Evolutionary conservation across 2,888 invertebrate genomes (phyloP).

Genomic region (Ditula angustiorana): DNA sequence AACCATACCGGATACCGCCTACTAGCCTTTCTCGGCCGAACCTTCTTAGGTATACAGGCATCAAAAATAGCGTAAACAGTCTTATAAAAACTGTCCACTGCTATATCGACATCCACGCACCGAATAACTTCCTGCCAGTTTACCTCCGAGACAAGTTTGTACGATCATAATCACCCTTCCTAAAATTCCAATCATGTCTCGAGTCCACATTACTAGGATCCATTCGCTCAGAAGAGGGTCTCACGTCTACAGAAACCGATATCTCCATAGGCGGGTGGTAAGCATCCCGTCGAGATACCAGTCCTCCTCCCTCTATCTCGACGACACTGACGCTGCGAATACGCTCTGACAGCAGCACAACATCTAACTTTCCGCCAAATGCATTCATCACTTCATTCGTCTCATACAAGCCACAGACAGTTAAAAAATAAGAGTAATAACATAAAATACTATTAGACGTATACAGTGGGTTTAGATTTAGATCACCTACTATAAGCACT

Average conservation of each 20-base stretch:
- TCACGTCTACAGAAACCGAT: not conserved
- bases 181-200: not conserved
- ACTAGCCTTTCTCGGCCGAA: not conserved
- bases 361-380: not conserved
- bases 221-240: not conserved
- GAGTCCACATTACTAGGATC: not conserved
- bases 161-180: not conserved
- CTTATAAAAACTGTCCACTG: not conserved
- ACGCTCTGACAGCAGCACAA: no score
- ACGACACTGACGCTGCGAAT: not conserved
- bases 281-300: not conserved
- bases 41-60: slow-evolving; percentile 9
- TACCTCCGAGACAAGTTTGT: not conserved
- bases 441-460: no score
- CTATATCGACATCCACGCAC: not conserved
- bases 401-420: not conserved
- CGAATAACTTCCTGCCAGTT: not conserved
- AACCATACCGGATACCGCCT: slow-evolving; percentile 28
- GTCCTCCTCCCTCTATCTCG: not conserved
- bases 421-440: not conserved
- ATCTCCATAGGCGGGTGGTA: slow-evolving; percentile 1
- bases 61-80: slow-evolving; percentile 11
- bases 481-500: no score
- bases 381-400: not conserved
- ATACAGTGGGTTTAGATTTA: no score